Conservation (phyloP, 2,888 invertebrate genomes). For the Drosophila koepferae region DNA sequence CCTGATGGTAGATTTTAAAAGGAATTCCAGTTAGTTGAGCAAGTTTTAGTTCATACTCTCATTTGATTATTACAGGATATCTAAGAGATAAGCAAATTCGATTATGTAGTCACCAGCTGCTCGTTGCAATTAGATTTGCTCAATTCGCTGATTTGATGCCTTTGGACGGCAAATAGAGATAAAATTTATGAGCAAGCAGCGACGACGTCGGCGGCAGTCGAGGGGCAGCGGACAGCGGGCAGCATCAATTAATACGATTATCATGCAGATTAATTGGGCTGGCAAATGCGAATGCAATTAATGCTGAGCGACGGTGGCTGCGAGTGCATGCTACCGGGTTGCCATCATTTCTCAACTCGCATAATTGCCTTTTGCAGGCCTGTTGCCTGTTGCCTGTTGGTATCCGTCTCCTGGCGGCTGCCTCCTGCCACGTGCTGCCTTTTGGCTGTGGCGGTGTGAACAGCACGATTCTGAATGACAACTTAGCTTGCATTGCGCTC, state of each 20-base stretch:
- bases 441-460: constrained; percentile 37
- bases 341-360: constrained; percentile 49
- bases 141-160: constrained; percentile 29
- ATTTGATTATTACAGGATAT: constrained; percentile 1
- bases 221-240: background rate
- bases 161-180: constrained; percentile 1
- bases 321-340: constrained; percentile 38
- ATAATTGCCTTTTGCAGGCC: constrained; percentile 41
- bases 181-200: constrained; percentile 14
- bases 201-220: constrained; percentile 1
- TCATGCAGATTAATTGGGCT: constrained; percentile 68
- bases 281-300: constrained; percentile 62
- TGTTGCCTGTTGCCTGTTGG: background rate
- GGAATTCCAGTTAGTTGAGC: background rate
- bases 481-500: constrained; percentile 36
- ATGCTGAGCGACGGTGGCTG: constrained; percentile 33
- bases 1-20: no score
- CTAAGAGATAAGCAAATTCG: background rate
- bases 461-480: constrained; percentile 50
- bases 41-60: background rate
- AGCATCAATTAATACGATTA: constrained; percentile 66
- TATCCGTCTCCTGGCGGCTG: background rate
- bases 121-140: constrained; percentile 22
- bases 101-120: background rate
- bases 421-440: constrained; percentile 23